A percentile compares a stretch with the other conserved stretches of the same genome.
Evolutionary conservation across 1,140 invertebrate genomes (phyloP).

Genomic region (Maconellicoccus hirsutus): DNA sequence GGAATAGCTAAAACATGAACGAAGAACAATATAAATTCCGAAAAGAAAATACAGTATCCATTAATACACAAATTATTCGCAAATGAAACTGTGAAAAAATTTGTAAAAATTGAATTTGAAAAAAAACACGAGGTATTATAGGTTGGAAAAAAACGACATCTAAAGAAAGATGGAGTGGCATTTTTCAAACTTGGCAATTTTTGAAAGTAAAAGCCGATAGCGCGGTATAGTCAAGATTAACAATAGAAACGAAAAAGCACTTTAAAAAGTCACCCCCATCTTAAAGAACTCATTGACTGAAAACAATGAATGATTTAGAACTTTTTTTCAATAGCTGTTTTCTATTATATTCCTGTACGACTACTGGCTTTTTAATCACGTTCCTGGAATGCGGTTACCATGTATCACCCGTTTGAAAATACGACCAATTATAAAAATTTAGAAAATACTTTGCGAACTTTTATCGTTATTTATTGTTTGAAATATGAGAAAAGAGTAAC

Average conservation of each 20-base stretch:
- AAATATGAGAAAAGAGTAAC: not conserved
- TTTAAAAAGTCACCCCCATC: constrained; percentile 3
- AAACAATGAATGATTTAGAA: constrained; percentile 9
- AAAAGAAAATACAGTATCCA: not conserved
- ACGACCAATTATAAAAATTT: not conserved
- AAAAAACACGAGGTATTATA: not conserved
- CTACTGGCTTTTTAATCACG: not conserved
- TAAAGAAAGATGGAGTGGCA: not conserved
- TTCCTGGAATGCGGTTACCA: not conserved
- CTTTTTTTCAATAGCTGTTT: constrained; percentile 7
- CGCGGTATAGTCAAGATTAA: not conserved
- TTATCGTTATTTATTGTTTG: not conserved
- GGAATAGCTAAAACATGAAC: not conserved
- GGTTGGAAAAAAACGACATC: not conserved
- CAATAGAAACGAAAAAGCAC: constrained; percentile 8
- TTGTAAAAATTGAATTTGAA: not conserved
- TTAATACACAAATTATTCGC: not conserved
- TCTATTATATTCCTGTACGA: not conserved
- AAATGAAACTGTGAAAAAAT: not conserved
- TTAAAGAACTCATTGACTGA: not conserved
- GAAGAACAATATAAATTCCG: not conserved
- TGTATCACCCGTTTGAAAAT: not conserved
- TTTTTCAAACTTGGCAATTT: constrained; percentile 9
- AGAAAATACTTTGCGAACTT: not conserved
- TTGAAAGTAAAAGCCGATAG: not conserved